Evolutionary conservation across 2,113 vertebrate genomes (phyloP).

Genomic region (Antechinus stuartii): DNA sequence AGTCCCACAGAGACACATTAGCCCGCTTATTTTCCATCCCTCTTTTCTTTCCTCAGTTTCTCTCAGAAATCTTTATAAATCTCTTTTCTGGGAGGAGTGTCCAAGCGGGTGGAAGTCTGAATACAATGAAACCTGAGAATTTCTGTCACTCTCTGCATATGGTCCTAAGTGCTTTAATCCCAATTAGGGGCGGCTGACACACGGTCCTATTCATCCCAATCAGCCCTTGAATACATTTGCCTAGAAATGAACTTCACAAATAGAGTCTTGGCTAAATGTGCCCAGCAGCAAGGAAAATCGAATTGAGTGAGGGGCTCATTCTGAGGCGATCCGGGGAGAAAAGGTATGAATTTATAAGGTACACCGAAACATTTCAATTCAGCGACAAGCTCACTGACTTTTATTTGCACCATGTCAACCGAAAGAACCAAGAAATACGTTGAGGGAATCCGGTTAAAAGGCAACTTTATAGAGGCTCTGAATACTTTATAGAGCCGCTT

Average conservation of each 20-base stretch:
- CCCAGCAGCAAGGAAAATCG: conserved; percentile 97
- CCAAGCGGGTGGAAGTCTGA: conserved; percentile 91
- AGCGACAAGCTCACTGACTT: conserved; percentile 92
- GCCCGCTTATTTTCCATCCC: conserved; percentile 70
- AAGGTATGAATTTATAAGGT: conserved; percentile 99
- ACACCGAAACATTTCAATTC: conserved; percentile 99
- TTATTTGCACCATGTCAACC: conserved; percentile 95
- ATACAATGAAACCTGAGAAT: conserved; percentile 95
- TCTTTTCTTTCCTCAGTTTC: conserved; percentile 83
- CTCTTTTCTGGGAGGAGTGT: conserved; percentile 81
- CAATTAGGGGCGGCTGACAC: conserved; percentile 99
- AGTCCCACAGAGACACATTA: conserved; percentile 69
- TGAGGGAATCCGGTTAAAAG: conserved; percentile 89
- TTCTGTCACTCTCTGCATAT: conserved; percentile 97
- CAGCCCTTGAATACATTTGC: conserved; percentile 98
- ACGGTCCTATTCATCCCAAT: conserved; percentile 95
- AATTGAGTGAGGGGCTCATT: conserved; percentile 94
- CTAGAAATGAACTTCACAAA: conserved; percentile 99
- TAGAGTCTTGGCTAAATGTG: conserved; percentile 96
- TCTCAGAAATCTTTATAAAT: conserved; percentile 80
- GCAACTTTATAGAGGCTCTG: conserved; percentile 90
- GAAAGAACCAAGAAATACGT: conserved; percentile 91
- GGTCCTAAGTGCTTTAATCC: conserved; percentile 99
- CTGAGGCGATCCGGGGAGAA: conserved; percentile 93
- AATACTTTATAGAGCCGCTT: conserved; percentile 90